These are phyloP conservation scores for Gymnarchus niloticus DNA, from an alignment of 2,113 vertebrate species.

Conservation along the genomic window DNA sequence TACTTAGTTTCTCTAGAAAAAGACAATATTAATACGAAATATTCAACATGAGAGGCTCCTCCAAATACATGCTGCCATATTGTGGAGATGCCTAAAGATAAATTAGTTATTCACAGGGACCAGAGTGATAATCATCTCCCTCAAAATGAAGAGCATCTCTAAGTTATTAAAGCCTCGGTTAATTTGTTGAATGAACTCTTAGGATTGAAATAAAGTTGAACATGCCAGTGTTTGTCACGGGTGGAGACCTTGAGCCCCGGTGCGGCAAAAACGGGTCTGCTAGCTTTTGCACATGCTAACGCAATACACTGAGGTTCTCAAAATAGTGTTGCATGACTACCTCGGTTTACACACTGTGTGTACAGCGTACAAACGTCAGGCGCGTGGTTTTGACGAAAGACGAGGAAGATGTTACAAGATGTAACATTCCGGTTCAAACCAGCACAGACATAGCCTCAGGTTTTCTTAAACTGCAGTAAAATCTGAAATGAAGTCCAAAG, in stretches of 20 bases:
- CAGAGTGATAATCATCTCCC: no score
- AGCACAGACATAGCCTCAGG: neutral
- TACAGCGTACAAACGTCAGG: no score
- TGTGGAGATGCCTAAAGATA: no score
- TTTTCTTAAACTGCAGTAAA: no score
- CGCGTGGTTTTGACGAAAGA: no score
- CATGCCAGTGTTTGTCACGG: neutral
- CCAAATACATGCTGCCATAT: neutral
- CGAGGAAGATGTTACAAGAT: neutral
- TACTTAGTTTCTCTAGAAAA: neutral
- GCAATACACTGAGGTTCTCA: neutral
- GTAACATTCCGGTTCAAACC: neutral
- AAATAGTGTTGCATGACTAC: no score
- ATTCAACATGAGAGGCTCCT: neutral
- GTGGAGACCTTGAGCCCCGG: neutral
- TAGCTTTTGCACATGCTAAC: no score
- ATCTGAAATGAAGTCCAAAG: neutral
- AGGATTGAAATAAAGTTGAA: neutral
- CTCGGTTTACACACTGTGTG: no score
- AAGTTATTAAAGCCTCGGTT: neutral
- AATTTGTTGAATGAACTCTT: neutral
- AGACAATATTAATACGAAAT: neutral
- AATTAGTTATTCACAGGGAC: no score
- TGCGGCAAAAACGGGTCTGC: no score
- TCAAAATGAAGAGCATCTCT: no score